Evolutionary conservation across 1,140 invertebrate genomes (phyloP), one percentile per base, ranked within the genome.

Genomic region (Brachionus sp.): DNA sequence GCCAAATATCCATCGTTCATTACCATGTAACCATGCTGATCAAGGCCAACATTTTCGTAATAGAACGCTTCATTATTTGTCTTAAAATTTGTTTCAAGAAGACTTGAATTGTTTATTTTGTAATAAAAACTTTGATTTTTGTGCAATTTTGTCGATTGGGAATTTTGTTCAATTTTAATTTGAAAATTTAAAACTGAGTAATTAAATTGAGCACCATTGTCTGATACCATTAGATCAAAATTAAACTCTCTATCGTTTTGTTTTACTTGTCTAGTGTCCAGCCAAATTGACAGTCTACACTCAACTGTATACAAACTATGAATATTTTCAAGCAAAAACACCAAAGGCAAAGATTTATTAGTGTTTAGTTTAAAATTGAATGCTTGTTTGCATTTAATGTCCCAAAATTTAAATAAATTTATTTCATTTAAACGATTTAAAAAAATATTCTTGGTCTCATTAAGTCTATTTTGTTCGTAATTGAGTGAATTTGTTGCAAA

Each of bases 391-490:
- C 70, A 75, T 46, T 75, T 29, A 7, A 50, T 25, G 44, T 75
- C 70, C 2, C 10, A 13, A 46, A 75, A 75, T 75, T 75, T 75
- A 19, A 73, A 73, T 19, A 19, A 42, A 19, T 73, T 42, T 75
- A 23, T 46, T 10, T 75, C 44, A 35, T 33, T 12, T 3, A 25
- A 25, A 9, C 19, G 39, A 35, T 46, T 75, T 7, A 46, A n/a
- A 12, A 46, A 29, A 25, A 13, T 5, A 23, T 23, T 44, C 12
- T 13, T 46, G 2, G 39, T 75, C 23, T 44, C 42, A 29, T 75
- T 75, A 1, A 75, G 44, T 13, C 29, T 75, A 25, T 44, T 46
- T 1, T 44, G 5, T 46, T 46, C 9, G 46, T 29, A 75, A 25
- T 50, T 25, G 10, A 75, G 5, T 23, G 70, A 75, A 46, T 75